Conservation (phyloP, 2,797 vertebrate species). For the Loriculus beryllinus region DNA sequence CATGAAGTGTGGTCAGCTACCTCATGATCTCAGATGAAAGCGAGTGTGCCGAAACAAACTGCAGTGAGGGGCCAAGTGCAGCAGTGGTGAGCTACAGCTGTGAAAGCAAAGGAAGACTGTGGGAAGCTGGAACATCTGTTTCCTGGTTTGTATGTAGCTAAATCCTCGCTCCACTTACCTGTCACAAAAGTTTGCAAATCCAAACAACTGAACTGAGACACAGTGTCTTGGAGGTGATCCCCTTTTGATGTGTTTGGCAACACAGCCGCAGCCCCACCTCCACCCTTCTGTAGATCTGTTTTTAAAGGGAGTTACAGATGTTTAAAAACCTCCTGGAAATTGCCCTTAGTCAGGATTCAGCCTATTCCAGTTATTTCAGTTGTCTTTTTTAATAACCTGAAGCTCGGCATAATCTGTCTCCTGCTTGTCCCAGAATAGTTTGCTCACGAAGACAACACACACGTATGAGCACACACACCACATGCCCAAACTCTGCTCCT, state of each 20-base stretch:
- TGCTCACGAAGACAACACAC: neutral
- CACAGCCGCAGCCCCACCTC: neutral
- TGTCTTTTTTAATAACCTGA: neutral
- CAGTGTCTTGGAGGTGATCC: neutral
- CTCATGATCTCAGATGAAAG: neutral
- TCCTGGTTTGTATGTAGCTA: neutral
- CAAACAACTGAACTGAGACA: neutral
- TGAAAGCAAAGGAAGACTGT: neutral
- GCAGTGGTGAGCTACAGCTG: neutral
- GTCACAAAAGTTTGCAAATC: neutral
- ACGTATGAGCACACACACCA: fast-evolving
- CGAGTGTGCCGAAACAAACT: fast-evolving
- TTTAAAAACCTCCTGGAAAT: neutral
- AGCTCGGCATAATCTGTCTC: neutral
- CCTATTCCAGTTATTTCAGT: neutral
- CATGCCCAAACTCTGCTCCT: fast-evolving
- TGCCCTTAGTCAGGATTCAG: neutral
- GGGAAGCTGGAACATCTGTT: neutral
- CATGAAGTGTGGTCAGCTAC: fast-evolving
- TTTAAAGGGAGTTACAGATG: neutral
- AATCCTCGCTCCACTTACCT: neutral
- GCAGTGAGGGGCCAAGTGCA: neutral
- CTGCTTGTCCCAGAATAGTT: neutral
- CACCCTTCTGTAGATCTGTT: neutral
- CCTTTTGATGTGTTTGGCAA: neutral